Percentiles rank a stretch among this genome's conserved stretches.
Evolutionary conservation across 2,113 vertebrate species (phyloP).

Genomic region (Thomomys bottae): DNA sequence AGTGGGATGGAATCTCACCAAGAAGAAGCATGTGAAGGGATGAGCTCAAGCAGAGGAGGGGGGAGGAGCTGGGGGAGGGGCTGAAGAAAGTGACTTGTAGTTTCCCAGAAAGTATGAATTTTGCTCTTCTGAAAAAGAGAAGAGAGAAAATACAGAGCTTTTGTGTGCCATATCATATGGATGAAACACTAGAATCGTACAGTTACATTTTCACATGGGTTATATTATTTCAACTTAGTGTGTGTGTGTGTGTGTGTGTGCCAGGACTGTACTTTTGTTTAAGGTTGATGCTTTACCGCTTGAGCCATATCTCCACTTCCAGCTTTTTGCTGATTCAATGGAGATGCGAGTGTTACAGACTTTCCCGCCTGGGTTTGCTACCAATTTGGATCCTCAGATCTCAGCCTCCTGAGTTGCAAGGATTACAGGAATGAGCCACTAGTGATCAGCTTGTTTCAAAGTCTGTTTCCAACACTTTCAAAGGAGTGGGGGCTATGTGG

Average conservation of each 20-base stretch:
- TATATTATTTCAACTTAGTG: neutral
- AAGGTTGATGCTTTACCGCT: too few species aligned
- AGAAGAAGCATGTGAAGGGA: conserved; percentile 47
- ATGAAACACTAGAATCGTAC: neutral
- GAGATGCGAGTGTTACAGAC: too few species aligned
- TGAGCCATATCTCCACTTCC: too few species aligned
- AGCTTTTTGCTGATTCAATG: too few species aligned
- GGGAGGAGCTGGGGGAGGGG: neutral
- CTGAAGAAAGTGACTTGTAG: conserved; percentile 49
- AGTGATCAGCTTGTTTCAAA: too few species aligned
- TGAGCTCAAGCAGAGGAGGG: conserved; percentile 54
- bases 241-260: too few species aligned
- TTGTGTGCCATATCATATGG: neutral
- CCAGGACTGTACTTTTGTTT: too few species aligned
- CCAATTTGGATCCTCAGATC: too few species aligned
- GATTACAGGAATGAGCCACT: too few species aligned
- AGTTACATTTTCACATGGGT: conserved; percentile 13
- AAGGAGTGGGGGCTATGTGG: neutral
- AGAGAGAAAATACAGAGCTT: conserved; percentile 10
- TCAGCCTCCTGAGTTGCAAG: too few species aligned
- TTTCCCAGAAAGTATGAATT: conserved; percentile 63
- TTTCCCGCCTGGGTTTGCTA: too few species aligned
- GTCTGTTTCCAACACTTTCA: conserved; percentile 36
- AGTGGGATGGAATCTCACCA: conserved; percentile 61
- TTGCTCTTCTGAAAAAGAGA: conserved; percentile 33